Conservation (phyloP, 2,888 invertebrate genomes). For the Lepidocyrtoides sp. region DNA sequence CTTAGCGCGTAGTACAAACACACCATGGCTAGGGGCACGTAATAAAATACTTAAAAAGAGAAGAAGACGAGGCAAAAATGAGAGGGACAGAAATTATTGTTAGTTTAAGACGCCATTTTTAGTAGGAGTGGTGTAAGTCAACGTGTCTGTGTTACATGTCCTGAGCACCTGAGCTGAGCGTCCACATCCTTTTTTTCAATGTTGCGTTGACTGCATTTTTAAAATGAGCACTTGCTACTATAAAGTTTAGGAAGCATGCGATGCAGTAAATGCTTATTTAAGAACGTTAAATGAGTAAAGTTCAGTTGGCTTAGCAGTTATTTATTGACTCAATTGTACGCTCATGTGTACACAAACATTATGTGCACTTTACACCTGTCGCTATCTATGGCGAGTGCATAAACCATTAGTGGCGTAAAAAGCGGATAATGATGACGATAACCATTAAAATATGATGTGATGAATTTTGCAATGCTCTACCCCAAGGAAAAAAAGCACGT, state of each 20-base stretch:
- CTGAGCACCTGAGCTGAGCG: not conserved
- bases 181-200: not conserved
- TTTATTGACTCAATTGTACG: constrained; percentile 7
- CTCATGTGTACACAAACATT: not conserved
- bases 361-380: constrained; percentile 16
- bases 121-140: constrained; percentile 49
- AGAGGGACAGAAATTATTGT: constrained; percentile 44
- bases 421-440: constrained; percentile 37
- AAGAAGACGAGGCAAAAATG: not conserved
- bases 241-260: constrained; percentile 6
- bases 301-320: constrained; percentile 24
- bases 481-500: not conserved
- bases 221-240: not conserved
- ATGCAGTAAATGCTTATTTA: not conserved
- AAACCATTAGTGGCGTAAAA: constrained; percentile 19
- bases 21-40: constrained; percentile 5
- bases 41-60: not conserved
- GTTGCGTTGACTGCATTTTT: not conserved
- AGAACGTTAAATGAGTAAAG: not conserved
- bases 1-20: constrained; percentile 20
- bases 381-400: constrained; percentile 19
- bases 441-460: constrained; percentile 45
- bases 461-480: constrained; percentile 49
- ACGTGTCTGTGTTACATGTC: not conserved
- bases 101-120: constrained; percentile 51